Base-by-base conservation (phyloP, 2,888 invertebrate genomes). In the Lutraria lutraria region DNA sequence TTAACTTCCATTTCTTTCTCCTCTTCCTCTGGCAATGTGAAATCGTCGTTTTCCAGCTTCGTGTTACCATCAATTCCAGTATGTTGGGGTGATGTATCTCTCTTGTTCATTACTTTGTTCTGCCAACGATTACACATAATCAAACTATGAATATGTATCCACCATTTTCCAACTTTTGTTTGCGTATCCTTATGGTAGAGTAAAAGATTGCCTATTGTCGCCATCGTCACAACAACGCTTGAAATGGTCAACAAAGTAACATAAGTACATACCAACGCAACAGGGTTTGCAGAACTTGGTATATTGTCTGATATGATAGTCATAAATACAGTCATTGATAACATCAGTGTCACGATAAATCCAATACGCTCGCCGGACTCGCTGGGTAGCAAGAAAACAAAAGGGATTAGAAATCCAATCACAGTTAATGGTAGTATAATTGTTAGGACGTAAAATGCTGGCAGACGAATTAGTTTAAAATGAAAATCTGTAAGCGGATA, bases 271-370 rank as follows among this genome's bases (percentile, higher is more conserved):
- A 72, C n/a, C 29, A 72, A 15, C 13, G 72, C 72, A 0, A 31
- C 31, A 6, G 72, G 72, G 29, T 72, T 72, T 13, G 72, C 12
- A 16, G 72, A 10, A 29, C 72, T 29, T 31, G 72, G 72, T 72
- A 72, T 72, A 72, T 72, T 31, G 19, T 72, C 72, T 72, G 72
- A 29, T 29, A 72, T 72, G 29, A 72, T 31, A 15, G 72, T 31
- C 72, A 72, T 72, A 31, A 31, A 72, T 0, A 72, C 72, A 31
- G 31, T 72, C 29, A 72, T 29, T 72, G 72, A 72, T n/a, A 72
- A 72, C 72, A 72, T 72, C 72, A 72, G 29, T 29, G 72, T 72
- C 3, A 72, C 72, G 29, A 29, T 29, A 31, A 31, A 72, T 15
- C 72, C 72, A 72, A 72, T 29, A n/a, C 72, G 72, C 29, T 72